Conservation (phyloP, 2,113 vertebrate species). For the Brachyhypopomus occidentalis region DNA sequence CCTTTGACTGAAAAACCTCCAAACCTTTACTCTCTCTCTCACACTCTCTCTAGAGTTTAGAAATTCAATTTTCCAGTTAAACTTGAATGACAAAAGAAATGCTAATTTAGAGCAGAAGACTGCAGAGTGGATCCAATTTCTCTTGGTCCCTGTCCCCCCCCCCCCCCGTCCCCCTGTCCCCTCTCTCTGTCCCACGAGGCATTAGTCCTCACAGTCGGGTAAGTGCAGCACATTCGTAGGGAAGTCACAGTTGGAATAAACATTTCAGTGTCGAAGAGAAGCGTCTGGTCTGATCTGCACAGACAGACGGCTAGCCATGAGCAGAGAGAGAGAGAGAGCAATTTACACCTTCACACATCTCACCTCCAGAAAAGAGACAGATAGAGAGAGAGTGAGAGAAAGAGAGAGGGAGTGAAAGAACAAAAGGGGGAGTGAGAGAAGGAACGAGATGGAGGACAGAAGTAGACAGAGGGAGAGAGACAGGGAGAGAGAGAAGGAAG, state of each 20-base stretch:
- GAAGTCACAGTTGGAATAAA: conserved; percentile 78
- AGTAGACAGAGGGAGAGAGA: not conserved
- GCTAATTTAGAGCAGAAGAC: conserved; percentile 73
- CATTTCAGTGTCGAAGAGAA: conserved; percentile 70
- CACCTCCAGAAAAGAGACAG: not conserved
- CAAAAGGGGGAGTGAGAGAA: not conserved
- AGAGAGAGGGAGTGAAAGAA: not conserved
- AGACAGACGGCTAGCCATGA: conserved; percentile 19
- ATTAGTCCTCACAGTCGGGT: conserved; percentile 76
- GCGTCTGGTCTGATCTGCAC: conserved; percentile 19
- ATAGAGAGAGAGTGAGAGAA: not conserved
- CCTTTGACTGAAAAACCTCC: conserved; percentile 65
- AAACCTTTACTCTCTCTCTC: conserved; percentile 14
- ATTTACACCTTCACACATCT: too few relatives aligned
- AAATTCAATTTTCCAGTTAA: conserved; percentile 78
- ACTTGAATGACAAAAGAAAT: conserved; percentile 78
- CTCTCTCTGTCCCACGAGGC: conserved; percentile 70
- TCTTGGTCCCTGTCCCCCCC: conserved; percentile 63
- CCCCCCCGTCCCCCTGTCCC: not conserved
- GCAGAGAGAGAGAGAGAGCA: conserved; percentile 36
- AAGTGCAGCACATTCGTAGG: conserved; percentile 80
- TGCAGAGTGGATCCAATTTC: conserved; percentile 72
- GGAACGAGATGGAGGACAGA: not conserved
- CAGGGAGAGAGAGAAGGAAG: not conserved
- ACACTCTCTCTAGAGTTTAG: conserved; percentile 62